These are phyloP conservation scores for Habropoda laboriosa DNA, from an alignment of 1,140 invertebrate genomes.

Conservation along the genomic window DNA sequence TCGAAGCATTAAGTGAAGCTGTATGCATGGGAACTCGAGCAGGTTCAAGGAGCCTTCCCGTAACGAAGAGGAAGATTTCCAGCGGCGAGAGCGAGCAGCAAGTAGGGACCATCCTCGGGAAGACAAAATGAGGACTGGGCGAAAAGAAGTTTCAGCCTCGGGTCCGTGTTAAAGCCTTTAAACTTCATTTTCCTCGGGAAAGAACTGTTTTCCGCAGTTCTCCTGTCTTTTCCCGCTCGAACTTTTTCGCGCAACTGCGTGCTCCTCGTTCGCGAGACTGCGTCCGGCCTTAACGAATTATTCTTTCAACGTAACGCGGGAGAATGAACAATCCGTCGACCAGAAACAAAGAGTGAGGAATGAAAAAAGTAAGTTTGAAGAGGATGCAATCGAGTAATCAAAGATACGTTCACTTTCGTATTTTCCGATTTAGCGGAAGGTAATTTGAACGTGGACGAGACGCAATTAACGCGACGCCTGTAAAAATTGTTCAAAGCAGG, in stretches of 20 bases:
- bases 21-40: too few species aligned
- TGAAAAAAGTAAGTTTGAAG: not conserved
- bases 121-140: constrained; percentile 39
- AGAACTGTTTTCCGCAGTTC: constrained; percentile 20
- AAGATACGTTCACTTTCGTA: constrained; percentile 1
- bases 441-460: not conserved
- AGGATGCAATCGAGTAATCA: constrained; percentile 8
- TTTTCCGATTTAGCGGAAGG: not conserved
- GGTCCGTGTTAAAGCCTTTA: constrained; percentile 24
- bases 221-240: not conserved
- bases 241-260: not conserved
- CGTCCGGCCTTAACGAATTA: constrained; percentile 24
- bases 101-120: not conserved
- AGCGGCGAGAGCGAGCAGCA: not conserved
- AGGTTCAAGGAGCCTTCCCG: constrained; percentile 24
- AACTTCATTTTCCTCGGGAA: constrained; percentile 11
- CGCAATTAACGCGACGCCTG: not conserved
- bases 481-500: not conserved
- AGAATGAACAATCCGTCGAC: constrained; percentile 6
- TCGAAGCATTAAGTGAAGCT: too few species aligned
- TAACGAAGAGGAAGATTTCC: constrained; percentile 24
- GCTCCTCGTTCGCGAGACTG: not conserved
- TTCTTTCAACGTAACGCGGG: constrained; percentile 11
- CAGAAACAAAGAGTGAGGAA: not conserved
- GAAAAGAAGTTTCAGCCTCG: constrained; percentile 1